Percentiles rank a stretch among this genome's conserved stretches.
Conservation (phyloP, 2,797 vertebrate species). For the Tragelaphus oryx region DNA sequence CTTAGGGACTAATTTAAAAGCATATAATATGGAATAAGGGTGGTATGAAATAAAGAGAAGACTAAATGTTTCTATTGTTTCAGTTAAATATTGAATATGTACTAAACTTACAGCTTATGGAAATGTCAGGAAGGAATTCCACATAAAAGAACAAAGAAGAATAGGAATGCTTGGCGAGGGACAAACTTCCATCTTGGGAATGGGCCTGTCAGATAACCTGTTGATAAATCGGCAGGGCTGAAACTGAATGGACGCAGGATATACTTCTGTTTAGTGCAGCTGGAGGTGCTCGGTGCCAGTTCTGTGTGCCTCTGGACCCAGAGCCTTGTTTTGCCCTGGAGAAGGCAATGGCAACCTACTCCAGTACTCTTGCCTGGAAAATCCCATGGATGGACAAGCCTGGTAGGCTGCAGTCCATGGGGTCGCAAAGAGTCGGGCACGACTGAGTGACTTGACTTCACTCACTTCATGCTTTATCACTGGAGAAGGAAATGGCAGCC, state of each 20-base stretch:
- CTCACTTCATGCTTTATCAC: too few species aligned
- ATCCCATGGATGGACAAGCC: too few species aligned
- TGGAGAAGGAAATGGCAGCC: too few species aligned
- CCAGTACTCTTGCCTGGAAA: too few species aligned
- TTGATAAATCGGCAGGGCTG: not conserved
- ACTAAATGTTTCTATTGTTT: not conserved
- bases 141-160: not conserved
- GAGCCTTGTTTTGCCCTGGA: not conserved
- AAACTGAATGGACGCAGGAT: not conserved
- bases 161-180: too few species aligned
- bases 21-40: not conserved
- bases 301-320: not conserved
- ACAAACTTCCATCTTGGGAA: not conserved
- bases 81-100: not conserved
- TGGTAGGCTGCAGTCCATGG: too few species aligned
- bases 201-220: not conserved
- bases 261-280: not conserved
- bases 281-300: not conserved
- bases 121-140: not conserved
- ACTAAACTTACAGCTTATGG: not conserved
- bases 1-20: constrained; percentile 32
- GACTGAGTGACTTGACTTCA: too few species aligned
- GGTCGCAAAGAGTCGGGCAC: too few species aligned
- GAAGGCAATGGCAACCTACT: too few species aligned
- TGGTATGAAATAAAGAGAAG: constrained; percentile 21